Percentiles rank a stretch among this genome's conserved stretches.
Evolutionary conservation across 2,888 invertebrate species (phyloP).

Genomic region (Allygus modestus): DNA sequence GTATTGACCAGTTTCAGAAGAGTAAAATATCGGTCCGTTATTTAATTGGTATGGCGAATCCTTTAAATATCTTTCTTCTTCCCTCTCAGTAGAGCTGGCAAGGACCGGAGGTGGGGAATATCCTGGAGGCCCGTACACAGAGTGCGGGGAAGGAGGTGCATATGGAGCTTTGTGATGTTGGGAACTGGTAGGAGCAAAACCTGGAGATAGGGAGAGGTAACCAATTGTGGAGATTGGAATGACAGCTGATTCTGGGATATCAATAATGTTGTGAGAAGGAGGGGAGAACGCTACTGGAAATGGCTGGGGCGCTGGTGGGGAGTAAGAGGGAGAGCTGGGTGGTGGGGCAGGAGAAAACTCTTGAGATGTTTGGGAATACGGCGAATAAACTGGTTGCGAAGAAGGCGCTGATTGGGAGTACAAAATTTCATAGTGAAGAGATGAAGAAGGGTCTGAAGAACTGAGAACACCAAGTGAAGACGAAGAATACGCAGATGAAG

Average conservation of each 20-base stretch:
- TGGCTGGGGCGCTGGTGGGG: background rate
- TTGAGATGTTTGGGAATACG: too few species aligned
- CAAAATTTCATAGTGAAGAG: too few species aligned
- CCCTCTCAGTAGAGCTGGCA: background rate
- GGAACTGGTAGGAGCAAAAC: background rate
- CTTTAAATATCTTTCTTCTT: too few species aligned
- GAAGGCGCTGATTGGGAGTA: too few species aligned
- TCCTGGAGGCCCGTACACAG: background rate
- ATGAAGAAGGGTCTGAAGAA: too few species aligned
- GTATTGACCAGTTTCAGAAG: too few species aligned
- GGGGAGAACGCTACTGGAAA: background rate
- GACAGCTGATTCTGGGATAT: background rate
- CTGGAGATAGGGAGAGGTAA: too few species aligned
- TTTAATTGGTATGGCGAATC: too few species aligned
- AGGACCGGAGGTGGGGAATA: constrained; percentile 9
- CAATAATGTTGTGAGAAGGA: background rate
- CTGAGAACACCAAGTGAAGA: too few species aligned
- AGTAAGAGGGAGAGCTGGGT: background rate
- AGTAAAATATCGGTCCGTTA: too few species aligned
- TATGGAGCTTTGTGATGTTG: background rate
- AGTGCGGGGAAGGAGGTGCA: background rate
- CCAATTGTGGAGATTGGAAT: background rate
- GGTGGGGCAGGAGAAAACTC: background rate
- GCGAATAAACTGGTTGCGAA: too few species aligned
- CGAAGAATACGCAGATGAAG: too few species aligned